These are phyloP conservation scores for Cerceris ruficornis DNA, from an alignment of 2,888 invertebrate species.

Conservation along the genomic window DNA sequence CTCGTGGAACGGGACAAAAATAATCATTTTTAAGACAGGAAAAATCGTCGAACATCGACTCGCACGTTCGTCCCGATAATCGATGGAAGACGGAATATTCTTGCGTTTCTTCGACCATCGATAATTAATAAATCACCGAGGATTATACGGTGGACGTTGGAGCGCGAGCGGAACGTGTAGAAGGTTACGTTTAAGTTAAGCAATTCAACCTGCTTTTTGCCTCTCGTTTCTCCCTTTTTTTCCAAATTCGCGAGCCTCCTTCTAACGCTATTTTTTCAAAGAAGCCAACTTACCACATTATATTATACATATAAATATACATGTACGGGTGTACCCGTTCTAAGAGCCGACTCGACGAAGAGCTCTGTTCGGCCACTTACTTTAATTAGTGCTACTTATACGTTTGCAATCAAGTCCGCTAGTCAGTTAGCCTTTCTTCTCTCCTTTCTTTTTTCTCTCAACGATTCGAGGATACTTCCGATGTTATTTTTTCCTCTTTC, in stretches of 20 bases:
- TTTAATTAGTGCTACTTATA: conserved; percentile 55
- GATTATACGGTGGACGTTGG: neutral
- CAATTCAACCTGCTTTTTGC: neutral
- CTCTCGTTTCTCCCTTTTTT: conserved; percentile 11
- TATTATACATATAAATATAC: conserved; percentile 22
- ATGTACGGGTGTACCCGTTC: neutral
- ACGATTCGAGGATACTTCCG: conserved; percentile 48
- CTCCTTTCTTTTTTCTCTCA: conserved; percentile 2
- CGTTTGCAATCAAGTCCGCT: conserved; percentile 40
- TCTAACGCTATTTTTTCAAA: conserved; percentile 38
- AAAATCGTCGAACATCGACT: too few relatives aligned
- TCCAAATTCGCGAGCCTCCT: conserved; percentile 8
- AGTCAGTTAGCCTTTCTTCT: conserved; percentile 43
- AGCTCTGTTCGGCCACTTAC: conserved; percentile 52
- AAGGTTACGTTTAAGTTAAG: neutral
- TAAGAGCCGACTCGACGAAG: conserved; percentile 29
- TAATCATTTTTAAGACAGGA: too few relatives aligned
- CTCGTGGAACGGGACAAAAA: too few relatives aligned
- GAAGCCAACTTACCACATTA: conserved; percentile 5
- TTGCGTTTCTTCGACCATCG: neutral
- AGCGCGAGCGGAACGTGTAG: neutral
- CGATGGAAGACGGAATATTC: neutral
- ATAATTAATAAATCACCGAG: neutral
- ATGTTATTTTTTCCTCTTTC: conserved; percentile 32
- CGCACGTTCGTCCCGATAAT: too few relatives aligned